phyloP scores from a whole-genome alignment of 2,113 vertebrate species.

The Typhlomys cinereus region DNA sequence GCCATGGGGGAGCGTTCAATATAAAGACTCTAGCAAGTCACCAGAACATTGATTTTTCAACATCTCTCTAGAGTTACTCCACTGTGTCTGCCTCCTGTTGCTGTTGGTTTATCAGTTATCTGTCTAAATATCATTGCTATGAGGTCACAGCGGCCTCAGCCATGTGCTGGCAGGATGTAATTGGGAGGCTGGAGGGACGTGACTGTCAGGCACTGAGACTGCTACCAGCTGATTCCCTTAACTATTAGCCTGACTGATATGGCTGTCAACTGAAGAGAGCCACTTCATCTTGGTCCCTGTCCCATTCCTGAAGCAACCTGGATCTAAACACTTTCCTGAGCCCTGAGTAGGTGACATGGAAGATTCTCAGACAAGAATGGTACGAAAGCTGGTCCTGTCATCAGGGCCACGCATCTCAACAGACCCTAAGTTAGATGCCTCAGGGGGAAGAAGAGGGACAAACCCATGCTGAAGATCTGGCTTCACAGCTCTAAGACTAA shows the following conservation, averaged over 20 bases:
- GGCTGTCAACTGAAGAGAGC: background rate
- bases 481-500: conserved; percentile 38
- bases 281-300: background rate
- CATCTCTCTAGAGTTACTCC: background rate
- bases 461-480: background rate
- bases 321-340: background rate
- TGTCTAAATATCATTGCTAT: background rate
- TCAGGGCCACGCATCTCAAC: background rate
- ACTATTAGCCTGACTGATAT: background rate
- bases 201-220: background rate
- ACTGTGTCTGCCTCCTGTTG: background rate
- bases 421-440: background rate
- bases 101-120: background rate
- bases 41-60: background rate
- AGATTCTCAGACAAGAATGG: background rate
- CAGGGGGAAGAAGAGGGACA: background rate
- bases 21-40: background rate
- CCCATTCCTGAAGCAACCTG: background rate
- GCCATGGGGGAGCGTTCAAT: background rate
- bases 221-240: background rate
- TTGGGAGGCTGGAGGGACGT: background rate
- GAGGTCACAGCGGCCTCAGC: background rate
- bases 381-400: background rate
- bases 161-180: background rate
- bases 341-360: background rate